Conservation (phyloP, 2,888 invertebrate species). For the Acanthosepion esculentum region DNA sequence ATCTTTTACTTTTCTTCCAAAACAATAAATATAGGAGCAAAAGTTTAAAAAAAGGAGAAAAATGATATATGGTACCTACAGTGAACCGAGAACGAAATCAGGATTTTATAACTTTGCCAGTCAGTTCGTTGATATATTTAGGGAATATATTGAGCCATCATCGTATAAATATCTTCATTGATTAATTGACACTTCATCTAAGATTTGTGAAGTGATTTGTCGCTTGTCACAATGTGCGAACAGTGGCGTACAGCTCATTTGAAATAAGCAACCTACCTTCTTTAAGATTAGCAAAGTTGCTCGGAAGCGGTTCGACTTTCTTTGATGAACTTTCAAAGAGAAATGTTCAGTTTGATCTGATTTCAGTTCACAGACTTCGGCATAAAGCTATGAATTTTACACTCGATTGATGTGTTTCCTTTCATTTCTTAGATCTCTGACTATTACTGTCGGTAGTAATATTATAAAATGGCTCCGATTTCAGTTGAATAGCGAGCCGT, state of each 20-base stretch:
- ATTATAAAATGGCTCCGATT: background rate
- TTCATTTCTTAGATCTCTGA: background rate
- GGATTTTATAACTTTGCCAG: too few species aligned
- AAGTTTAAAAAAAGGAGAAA: too few species aligned
- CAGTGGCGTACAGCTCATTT: background rate
- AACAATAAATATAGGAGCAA: too few species aligned
- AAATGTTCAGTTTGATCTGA: background rate
- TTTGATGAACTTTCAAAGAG: conserved; percentile 4
- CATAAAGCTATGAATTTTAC: background rate
- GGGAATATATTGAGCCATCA: too few species aligned
- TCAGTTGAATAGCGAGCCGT: background rate
- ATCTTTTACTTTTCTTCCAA: too few species aligned
- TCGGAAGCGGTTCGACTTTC: too few species aligned
- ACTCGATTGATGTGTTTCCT: background rate
- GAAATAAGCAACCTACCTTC: background rate
- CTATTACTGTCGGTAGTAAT: background rate
- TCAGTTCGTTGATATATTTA: too few species aligned
- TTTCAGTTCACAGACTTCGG: background rate
- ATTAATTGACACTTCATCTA: too few species aligned
- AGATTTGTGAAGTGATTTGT: too few species aligned
- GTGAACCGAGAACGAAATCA: too few species aligned
- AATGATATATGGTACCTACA: too few species aligned
- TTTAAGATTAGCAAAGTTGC: background rate
- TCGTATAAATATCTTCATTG: too few species aligned
- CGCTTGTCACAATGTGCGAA: background rate